Evolutionary conservation across 2,113 vertebrate genomes (phyloP).

Genomic region (Larimichthys crocea): DNA sequence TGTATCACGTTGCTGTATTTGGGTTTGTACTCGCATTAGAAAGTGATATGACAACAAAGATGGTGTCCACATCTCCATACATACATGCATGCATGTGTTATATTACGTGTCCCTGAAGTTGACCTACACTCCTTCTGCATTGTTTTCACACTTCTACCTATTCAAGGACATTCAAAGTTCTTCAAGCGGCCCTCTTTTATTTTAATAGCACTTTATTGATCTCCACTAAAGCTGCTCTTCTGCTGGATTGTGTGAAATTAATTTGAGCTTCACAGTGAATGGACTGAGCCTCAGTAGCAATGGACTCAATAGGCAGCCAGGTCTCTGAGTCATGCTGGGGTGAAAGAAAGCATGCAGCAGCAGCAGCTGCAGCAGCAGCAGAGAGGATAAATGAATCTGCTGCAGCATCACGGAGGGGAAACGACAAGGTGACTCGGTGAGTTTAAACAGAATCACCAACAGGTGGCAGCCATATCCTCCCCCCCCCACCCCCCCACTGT

Average conservation of each 20-base stretch:
- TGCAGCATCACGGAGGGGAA: slow-evolving; percentile 57
- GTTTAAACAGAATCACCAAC: slow-evolving; percentile 61
- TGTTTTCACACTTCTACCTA: background rate
- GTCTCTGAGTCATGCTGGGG: slow-evolving; percentile 70
- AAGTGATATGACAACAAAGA: background rate
- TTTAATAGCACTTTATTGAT: slow-evolving; percentile 12
- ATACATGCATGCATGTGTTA: too few species aligned
- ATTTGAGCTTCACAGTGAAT: slow-evolving; percentile 4
- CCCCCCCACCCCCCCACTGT: background rate
- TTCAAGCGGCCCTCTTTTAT: background rate
- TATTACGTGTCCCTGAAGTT: background rate
- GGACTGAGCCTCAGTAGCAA: background rate
- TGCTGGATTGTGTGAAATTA: slow-evolving; percentile 11
- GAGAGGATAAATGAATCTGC: slow-evolving; percentile 57
- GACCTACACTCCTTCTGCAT: background rate
- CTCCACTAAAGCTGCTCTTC: slow-evolving; percentile 16
- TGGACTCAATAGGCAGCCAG: slow-evolving; percentile 21
- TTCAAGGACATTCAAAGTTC: slow-evolving; percentile 14
- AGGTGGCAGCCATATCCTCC: slow-evolving; percentile 68
- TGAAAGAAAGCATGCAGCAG: slow-evolving; percentile 44
- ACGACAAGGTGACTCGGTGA: slow-evolving; percentile 70
- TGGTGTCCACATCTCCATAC: background rate
- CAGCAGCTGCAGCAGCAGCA: slow-evolving; percentile 30
- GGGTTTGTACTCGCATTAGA: background rate
- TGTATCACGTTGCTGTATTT: background rate